These are phyloP conservation scores for Cossypha niveicapilla DNA, from an alignment of 2,797 vertebrate genomes.

Conservation along the genomic window DNA sequence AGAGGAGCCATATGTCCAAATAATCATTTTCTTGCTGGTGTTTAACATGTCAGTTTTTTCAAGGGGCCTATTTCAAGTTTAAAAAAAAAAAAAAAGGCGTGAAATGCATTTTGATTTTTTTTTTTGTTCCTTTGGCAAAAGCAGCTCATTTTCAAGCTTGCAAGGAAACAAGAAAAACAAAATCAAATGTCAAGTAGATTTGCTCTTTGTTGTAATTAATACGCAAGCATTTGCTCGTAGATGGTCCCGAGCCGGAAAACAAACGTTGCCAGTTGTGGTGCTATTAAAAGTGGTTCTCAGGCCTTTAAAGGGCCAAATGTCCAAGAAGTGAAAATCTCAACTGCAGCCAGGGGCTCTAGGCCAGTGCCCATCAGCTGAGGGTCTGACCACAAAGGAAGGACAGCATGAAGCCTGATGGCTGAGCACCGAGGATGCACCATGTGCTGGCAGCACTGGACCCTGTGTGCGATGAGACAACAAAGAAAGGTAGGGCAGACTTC, in stretches of 20 bases:
- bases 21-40: slow-evolving; percentile 60
- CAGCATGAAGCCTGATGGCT: neutral
- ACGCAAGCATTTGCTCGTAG: slow-evolving; percentile 19
- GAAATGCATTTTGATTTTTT: slow-evolving; percentile 36
- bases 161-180: slow-evolving; percentile 64
- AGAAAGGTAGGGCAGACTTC: neutral
- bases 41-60: slow-evolving; percentile 60
- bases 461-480: accelerated
- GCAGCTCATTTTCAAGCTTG: slow-evolving; percentile 61
- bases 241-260: slow-evolving; percentile 35
- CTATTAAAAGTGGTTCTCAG: neutral
- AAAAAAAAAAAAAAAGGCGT: slow-evolving; percentile 42
- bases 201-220: slow-evolving; percentile 69
- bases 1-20: slow-evolving; percentile 68
- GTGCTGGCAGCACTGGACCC: neutral
- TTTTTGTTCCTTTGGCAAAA: slow-evolving; percentile 49
- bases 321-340: neutral
- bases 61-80: slow-evolving; percentile 49
- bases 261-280: neutral
- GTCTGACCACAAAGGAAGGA: neutral
- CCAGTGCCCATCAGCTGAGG: neutral
- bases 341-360: neutral
- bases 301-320: neutral
- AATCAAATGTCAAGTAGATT: slow-evolving; percentile 70
- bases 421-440: accelerated